Evolutionary conservation across 2,888 invertebrate genomes (phyloP), one percentile per base, ranked within the genome.

Genomic region (Oscheius sp.): DNA sequence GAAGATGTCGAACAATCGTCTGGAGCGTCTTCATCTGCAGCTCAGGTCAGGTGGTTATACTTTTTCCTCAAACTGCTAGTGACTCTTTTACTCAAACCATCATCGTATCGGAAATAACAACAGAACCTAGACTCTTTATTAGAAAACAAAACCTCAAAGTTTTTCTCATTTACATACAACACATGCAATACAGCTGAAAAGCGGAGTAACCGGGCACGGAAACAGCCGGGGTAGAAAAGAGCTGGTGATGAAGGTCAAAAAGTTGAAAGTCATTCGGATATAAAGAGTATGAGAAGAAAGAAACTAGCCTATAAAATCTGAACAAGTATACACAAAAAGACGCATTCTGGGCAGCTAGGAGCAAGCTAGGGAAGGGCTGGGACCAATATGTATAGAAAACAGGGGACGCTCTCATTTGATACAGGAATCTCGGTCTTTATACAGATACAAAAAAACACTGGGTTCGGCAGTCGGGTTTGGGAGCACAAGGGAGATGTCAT

Each of bases 361-460:
- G 42, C 11, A 60, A 37, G n/a, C 59, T 37, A 60, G n/a, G n/a
- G 32, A 21, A 21, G 21, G n/a, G 32, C n/a, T 33, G n/a, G 35
- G 32, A 60, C 59, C 35, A 60, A 60, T 60, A 60, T 60, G 59
- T 60, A 60, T 60, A 60, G 59, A 60, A 60, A 60, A 21, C 59
- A 9, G 59, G 59, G 35, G 32, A 60, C 37, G 42, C 42, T 42
- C 42, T 42, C 42, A 42, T 42, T 42, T 42, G 42, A 42, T 42
- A 42, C 29, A 29, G 68, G 68, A 53, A 68, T 51, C 68, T 29
- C 55, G 68, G 68, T 21, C 68, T 68, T 68, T 68, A 68, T 68
- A 68, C 68, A 68, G 68, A 68, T 68, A 68, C 32, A 65, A 47
- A 50, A 48, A 48, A 21, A 50, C 13, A 65, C 51, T 55, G 65